A percentile compares a stretch with the other conserved stretches of the same genome.
Conservation (phyloP, 2,113 vertebrate species). For the Acanthisitta chloris region DNA sequence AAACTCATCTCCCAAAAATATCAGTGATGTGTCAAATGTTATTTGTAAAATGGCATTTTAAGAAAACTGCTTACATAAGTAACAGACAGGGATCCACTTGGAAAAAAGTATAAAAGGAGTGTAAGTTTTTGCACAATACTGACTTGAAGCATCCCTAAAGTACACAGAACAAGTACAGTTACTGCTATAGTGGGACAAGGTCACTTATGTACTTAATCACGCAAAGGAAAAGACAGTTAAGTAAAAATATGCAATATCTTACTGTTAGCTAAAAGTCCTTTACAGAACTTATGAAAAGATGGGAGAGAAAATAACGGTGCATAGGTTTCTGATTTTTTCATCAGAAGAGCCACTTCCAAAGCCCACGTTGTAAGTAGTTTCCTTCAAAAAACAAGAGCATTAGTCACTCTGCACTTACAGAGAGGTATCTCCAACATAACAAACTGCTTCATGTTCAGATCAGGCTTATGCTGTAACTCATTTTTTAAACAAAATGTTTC, state of each 20-base stretch:
- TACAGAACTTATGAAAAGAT: conserved; percentile 94
- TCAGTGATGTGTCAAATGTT: neutral
- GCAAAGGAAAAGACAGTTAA: neutral
- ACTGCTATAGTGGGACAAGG: neutral
- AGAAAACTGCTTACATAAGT: neutral
- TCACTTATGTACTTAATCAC: neutral
- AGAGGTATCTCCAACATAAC: neutral
- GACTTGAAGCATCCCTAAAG: neutral
- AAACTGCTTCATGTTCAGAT: neutral
- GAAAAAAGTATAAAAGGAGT: neutral
- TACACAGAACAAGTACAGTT: neutral
- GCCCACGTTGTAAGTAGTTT: conserved; percentile 94
- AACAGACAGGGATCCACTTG: neutral
- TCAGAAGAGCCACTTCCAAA: conserved; percentile 90
- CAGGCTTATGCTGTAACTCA: neutral
- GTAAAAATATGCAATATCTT: conserved; percentile 38
- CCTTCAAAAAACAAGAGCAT: conserved; percentile 68
- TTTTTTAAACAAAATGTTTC: neutral
- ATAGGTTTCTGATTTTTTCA: conserved; percentile 98
- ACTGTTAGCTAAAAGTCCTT: conserved; percentile 93
- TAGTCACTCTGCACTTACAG: neutral
- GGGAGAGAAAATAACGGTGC: conserved; percentile 91
- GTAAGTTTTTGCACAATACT: neutral
- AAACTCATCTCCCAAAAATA: neutral
- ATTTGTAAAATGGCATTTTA: neutral